Base-by-base conservation (phyloP, 1,140 invertebrate genomes). In the Aethina tumida region DNA sequence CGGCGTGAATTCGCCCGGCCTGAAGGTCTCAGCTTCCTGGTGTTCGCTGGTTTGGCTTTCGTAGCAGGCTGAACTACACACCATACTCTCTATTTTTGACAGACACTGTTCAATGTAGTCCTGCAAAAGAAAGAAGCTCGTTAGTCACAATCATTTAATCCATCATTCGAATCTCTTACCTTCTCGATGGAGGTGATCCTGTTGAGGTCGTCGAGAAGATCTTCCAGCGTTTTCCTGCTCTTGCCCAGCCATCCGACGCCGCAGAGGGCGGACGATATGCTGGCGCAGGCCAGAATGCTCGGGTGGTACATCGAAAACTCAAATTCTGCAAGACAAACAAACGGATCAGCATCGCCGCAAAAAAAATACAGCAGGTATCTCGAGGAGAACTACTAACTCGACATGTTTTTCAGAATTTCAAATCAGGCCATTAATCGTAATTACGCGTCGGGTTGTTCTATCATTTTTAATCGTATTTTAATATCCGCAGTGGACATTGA, bases 221-320 rank as follows among this genome's bases (percentile, higher is more conserved):
- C 64, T 8, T 62, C 45, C 7, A 72, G 54, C 1, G 58, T 39
- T 13, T 58, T 46, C 29, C 66, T 68, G 42, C 63, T 71, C 62
- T 73, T 76, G 43, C 53, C 53, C 17, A 65, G 65, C 80, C 70
- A 84, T 50, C 72, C 75, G 38, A 80, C 69, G 2, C 84, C 87
- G 44, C 79, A 74, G 15, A 90, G 66, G 19, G 87, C 85, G 9
- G 86, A 83, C 1, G 82, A 84, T 27, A 94, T 74, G 57, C 83
- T 80, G 17, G 85, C 82, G 7, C 82, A 80, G 14, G 89, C 88
- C 32, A 93, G 80, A 57, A 87, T 87, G 53, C 87, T 91, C 8
- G 89, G 80, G 24, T 85, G 79, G 60, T 85, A 86, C 63, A 81
- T 73, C 10, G 80, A 82, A 62, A 93, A 94, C 53, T 82, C 78